These are phyloP conservation scores for Nomada goodeniana DNA, from an alignment of 2,888 invertebrate genomes.

Conservation along the genomic window DNA sequence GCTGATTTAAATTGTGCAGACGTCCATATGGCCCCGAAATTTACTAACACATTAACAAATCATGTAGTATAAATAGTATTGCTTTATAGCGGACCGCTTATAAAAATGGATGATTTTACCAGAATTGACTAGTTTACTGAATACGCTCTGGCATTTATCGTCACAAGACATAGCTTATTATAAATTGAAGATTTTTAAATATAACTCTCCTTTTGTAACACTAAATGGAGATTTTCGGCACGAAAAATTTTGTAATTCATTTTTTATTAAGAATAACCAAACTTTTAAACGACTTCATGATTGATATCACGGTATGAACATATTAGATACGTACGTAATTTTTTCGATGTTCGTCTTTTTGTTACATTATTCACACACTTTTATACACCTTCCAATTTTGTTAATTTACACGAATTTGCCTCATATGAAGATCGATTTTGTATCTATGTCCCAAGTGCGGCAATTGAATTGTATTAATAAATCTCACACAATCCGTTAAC, in stretches of 20 bases:
- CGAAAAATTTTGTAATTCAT: slow-evolving; percentile 10
- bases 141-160: slow-evolving; percentile 1
- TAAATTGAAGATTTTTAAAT: not conserved
- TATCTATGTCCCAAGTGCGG: not conserved
- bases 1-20: slow-evolving; percentile 45
- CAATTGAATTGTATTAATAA: not conserved
- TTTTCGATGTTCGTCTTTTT: slow-evolving; percentile 12
- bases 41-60: slow-evolving; percentile 47
- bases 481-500: not conserved
- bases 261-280: slow-evolving; percentile 17
- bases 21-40: slow-evolving; percentile 44
- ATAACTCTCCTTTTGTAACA: not conserved
- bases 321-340: not conserved
- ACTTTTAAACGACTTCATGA: slow-evolving; percentile 11
- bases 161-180: slow-evolving; percentile 38
- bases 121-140: slow-evolving; percentile 41
- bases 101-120: slow-evolving; percentile 45
- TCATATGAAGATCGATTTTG: too few species aligned
- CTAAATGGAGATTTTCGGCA: too few species aligned
- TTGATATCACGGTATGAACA: not conserved
- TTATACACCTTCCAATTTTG: too few species aligned
- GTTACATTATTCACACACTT: too few species aligned
- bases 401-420: too few species aligned
- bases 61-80: not conserved
- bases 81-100: not conserved